Conservation (phyloP, 2,888 invertebrate species). For the Trypoxylon attenuatum region DNA sequence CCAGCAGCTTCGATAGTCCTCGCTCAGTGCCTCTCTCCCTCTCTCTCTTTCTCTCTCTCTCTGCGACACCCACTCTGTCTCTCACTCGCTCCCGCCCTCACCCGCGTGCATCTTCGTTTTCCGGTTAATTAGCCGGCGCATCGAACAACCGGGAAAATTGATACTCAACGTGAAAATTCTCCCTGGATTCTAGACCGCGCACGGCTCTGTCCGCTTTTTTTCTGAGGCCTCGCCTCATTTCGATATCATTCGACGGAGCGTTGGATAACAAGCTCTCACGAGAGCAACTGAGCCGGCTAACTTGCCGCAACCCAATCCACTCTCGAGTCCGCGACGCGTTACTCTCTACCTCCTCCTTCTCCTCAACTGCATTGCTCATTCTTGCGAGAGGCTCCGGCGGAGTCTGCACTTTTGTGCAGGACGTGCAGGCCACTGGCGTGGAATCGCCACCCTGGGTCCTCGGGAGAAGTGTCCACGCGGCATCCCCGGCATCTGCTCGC, state of each 20-base stretch:
- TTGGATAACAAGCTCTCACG: slow-evolving; percentile 65
- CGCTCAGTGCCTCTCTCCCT: slow-evolving; percentile 24
- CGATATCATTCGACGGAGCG: slow-evolving; percentile 3
- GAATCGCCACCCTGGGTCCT: background rate
- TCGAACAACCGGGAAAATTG: background rate
- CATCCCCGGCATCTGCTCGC: too few species aligned
- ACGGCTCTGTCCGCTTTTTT: background rate
- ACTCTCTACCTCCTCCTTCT: slow-evolving; percentile 30
- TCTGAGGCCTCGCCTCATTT: background rate
- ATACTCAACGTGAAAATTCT: too few species aligned
- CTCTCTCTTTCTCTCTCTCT: slow-evolving; percentile 15
- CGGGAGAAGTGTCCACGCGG: too few species aligned
- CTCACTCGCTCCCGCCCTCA: background rate
- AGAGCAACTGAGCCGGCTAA: slow-evolving; percentile 70
- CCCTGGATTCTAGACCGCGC: background rate
- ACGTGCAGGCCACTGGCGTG: slow-evolving; percentile 15
- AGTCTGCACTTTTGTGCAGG: slow-evolving; percentile 1
- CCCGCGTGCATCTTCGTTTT: too few species aligned
- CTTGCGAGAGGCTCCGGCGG: slow-evolving; percentile 27
- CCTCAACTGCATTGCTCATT: slow-evolving; percentile 20
- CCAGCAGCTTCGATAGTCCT: slow-evolving; percentile 34
- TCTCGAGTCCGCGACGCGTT: slow-evolving; percentile 43
- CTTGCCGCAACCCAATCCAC: slow-evolving; percentile 71
- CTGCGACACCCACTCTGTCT: background rate
- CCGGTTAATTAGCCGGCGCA: background rate